Base-by-base conservation (phyloP, 2,113 vertebrate genomes). In the Trogon melanurus region DNA sequence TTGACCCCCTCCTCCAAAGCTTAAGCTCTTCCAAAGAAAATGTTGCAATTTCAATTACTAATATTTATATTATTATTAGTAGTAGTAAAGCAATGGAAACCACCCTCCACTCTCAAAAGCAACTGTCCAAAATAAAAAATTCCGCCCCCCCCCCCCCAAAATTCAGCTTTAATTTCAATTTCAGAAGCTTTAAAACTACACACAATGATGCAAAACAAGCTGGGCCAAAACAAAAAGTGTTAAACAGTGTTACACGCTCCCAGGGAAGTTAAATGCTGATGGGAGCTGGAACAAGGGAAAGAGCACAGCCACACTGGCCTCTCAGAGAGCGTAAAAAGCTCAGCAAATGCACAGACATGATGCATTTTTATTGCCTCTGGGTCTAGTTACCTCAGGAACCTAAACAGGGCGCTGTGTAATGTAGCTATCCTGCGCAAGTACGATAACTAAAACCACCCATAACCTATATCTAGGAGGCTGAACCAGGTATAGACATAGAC, bases 211-310 rank as follows among this genome's bases (percentile, higher is more conserved):
- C 36, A 36, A 36, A 36, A 36, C 36, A 82, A 64, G 13, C 2
- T 0, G 1, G 20, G 44, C 20, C 0, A 4, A 54, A 11, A 79
- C 1, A 41, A 51, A 29, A 91, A 65, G 10, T 14, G 5, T 57
- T 91, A 12, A 64, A 38, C 34, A 79, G 14, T 1, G 0, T 79
- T 79, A 27, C 8, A 14, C 32, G 50, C 8, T 38, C 4, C 4
- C 20, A 72, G 25, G 32, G 41, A 85, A 67, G 58, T 21, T 6
- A 64, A 30, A 5, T 71, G 38, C 47, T 7, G 3, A 50, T 30
- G 54, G 71, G 36, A 86, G 45, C 66, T 82, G 32, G 57, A 85
- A 51, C 22, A 80, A 29, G 41, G 56, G 51, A 73, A 81, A 54
- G 45, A 56, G n/a, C 22, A 79, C 21, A 67, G 82, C 30, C 19